These are phyloP conservation scores for Anoura caudifer DNA, from an alignment of 2,113 vertebrate genomes.

Conservation along the genomic window DNA sequence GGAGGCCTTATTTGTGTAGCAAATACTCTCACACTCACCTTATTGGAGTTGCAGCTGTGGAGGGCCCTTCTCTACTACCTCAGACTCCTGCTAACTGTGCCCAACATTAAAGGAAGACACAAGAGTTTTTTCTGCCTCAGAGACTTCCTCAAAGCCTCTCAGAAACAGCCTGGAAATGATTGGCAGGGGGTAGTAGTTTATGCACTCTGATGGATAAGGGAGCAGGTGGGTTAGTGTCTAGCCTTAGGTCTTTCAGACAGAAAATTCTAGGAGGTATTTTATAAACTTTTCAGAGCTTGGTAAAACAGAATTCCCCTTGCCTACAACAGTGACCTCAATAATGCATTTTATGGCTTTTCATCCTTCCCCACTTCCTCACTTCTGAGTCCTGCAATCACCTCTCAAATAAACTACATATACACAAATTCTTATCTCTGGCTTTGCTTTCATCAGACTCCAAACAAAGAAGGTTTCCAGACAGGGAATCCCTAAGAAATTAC, in stretches of 20 bases:
- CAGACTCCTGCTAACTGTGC: background rate
- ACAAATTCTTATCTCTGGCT: background rate
- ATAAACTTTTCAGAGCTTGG: background rate
- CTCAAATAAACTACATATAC: background rate
- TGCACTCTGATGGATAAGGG: background rate
- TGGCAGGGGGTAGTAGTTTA: background rate
- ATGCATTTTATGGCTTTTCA: background rate
- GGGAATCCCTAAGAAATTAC: background rate
- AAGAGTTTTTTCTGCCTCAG: background rate
- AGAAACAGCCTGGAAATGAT: background rate
- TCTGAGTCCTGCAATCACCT: background rate
- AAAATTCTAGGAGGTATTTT: background rate
- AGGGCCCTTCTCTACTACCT: background rate
- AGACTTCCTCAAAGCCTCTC: background rate
- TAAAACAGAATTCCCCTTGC: background rate
- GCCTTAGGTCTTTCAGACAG: background rate
- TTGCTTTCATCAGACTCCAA: background rate
- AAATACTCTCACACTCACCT: background rate
- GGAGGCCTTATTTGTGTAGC: background rate
- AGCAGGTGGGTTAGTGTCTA: background rate
- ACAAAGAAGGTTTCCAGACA: background rate
- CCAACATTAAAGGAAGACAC: background rate
- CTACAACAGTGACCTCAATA: background rate
- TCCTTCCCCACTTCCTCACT: background rate
- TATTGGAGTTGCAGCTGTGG: background rate